Evolutionary conservation across 2,797 vertebrate species (phyloP), one percentile per base, ranked within the genome.

Genomic region (Siniperca undulata): DNA sequence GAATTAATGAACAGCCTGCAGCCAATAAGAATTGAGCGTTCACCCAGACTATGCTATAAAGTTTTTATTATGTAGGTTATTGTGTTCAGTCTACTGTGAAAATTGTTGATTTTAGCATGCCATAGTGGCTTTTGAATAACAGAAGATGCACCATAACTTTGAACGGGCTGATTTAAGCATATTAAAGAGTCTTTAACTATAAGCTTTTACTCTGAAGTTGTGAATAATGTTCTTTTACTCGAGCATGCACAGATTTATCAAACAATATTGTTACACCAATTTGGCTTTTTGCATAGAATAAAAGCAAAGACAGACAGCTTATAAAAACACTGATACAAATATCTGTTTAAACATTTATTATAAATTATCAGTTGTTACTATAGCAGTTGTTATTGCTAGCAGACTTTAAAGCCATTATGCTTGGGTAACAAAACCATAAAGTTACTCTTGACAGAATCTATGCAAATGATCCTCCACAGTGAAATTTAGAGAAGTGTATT

Each of bases 301-400:
- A 59, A 70, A 68, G 7, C 24, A 48, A 66, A 30, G 7, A 24
- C n/a, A 62, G 44, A 20, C 42, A 52, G 20, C 20, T 30, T 27
- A 34, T 50, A 17, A 64, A 69, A 48, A 2, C 27, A 48, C 22
- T 8, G 19, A 46, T 30, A 60, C 55, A 58, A 59, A 65, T 6
- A 53, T 58, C 6, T 62, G 27, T 56, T 42, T 27, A 38, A 68
- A 76, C 34, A 59, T 79, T 82, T 82, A 77, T 69, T 80, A 69
- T 58, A 77, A 82, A 72, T 70, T n/a, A 65, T 36, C 36, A 60
- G 64, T 38, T 75, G 50, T 50, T 53, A 59, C 6, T 50, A 30
- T 27, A 70, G 42, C 52, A 46, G 50, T 65, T 64, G 27, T 75
- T 86, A 77, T 74, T 83, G 68, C 76, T 69, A 27, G 22, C 36